Percentiles rank a stretch among this genome's conserved stretches.
phyloP scores from a whole-genome alignment of 1,140 invertebrate genomes.

The Bombyx mandarina region DNA sequence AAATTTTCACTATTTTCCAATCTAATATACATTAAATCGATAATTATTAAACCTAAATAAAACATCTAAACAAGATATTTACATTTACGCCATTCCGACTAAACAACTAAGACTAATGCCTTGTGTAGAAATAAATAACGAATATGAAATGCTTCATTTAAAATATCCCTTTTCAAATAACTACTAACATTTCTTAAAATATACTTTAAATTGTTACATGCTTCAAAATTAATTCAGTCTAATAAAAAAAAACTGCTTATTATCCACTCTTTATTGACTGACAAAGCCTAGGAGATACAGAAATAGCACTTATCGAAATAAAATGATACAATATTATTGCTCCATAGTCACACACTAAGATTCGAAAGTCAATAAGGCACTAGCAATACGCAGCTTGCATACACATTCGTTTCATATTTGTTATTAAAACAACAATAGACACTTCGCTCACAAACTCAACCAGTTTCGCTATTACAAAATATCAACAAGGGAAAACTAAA shows the following conservation, averaged over 20 bases:
- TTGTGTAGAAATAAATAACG: slow-evolving; percentile 68
- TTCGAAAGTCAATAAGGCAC: slow-evolving; percentile 60
- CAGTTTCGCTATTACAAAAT: slow-evolving; percentile 18
- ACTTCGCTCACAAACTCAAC: slow-evolving; percentile 28
- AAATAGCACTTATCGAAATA: background rate
- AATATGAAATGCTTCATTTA: slow-evolving; percentile 65
- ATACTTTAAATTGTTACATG: slow-evolving; percentile 53
- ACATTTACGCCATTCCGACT: slow-evolving; percentile 61
- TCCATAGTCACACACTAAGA: slow-evolving; percentile 19
- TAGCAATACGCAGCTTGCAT: slow-evolving; percentile 46
- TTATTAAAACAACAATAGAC: slow-evolving; percentile 41
- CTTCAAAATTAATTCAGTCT: slow-evolving; percentile 62
- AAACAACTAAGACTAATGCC: slow-evolving; percentile 63
- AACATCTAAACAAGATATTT: slow-evolving; percentile 66
- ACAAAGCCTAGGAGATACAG: slow-evolving; percentile 25
- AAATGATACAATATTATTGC: background rate
- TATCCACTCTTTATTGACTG: slow-evolving; percentile 43
- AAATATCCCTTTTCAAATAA: slow-evolving; percentile 60
- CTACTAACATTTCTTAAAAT: slow-evolving; percentile 53
- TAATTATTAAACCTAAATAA: slow-evolving; percentile 64
- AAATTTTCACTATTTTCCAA: slow-evolving; percentile 38
- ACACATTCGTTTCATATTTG: slow-evolving; percentile 52
- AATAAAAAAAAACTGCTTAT: slow-evolving; percentile 47
- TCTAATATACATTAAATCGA: slow-evolving; percentile 60
- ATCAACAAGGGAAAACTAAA: slow-evolving; percentile 33